phyloP scores from a whole-genome alignment of 2,888 invertebrate species.

The Polydrusus cervinus region DNA sequence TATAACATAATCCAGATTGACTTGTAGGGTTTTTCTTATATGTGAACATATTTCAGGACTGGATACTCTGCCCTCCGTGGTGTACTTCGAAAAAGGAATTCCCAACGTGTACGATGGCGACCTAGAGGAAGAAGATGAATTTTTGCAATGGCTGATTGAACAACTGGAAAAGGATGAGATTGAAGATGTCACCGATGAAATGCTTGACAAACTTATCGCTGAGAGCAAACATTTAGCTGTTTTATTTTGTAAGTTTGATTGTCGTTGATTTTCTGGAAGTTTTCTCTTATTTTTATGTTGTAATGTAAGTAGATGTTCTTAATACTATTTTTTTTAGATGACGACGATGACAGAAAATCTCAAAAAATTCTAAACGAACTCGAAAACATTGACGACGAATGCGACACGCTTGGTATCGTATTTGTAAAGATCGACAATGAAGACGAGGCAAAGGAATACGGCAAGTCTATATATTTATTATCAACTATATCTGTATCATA shows the following conservation, averaged over 20 bases:
- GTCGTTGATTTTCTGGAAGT: background rate
- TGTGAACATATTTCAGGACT: constrained; percentile 70
- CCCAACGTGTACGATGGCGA: constrained; percentile 95
- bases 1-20: too few species aligned
- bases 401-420: constrained; percentile 89
- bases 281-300: too few species aligned
- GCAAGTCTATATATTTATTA: constrained; percentile 64
- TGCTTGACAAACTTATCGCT: constrained; percentile 91
- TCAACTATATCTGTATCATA: too few species aligned
- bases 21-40: background rate
- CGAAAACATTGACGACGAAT: constrained; percentile 95
- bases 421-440: constrained; percentile 95
- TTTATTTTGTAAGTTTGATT: constrained; percentile 87
- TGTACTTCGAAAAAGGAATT: constrained; percentile 94
- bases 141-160: constrained; percentile 89
- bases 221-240: constrained; percentile 93
- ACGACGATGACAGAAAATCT: constrained; percentile 91
- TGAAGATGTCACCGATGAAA: constrained; percentile 95
- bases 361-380: constrained; percentile 89
- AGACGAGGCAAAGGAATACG: constrained; percentile 92
- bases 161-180: constrained; percentile 95
- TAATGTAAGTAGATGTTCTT: too few species aligned
- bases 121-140: constrained; percentile 90
- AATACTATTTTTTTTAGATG: constrained; percentile 78
- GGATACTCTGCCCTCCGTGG: constrained; percentile 86